Conservation (phyloP, 2,888 invertebrate species). For the Eupithecia exiguata region DNA sequence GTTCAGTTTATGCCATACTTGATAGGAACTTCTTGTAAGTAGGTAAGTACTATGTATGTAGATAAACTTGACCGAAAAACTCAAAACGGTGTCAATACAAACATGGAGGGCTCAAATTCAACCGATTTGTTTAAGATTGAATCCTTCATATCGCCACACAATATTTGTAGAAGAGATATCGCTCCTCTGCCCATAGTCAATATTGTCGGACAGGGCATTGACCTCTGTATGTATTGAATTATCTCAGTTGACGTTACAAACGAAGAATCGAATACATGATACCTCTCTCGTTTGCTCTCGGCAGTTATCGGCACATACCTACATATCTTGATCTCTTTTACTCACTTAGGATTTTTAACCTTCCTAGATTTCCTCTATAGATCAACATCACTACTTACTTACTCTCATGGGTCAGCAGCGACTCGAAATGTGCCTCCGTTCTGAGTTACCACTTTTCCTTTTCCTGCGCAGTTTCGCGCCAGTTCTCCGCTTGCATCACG, state of each 20-base stretch:
- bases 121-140: conserved; percentile 39
- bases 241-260: conserved; percentile 22
- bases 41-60: too few species aligned
- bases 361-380: too few species aligned
- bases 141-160: conserved; percentile 64
- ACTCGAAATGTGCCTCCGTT: too few species aligned
- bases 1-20: neutral
- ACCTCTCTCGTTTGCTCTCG: neutral
- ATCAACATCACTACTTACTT: too few species aligned
- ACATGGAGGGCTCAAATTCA: conserved; percentile 27
- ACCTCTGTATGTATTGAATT: conserved; percentile 62
- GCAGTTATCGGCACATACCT: neutral
- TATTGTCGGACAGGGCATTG: conserved; percentile 72
- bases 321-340: neutral
- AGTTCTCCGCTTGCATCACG: too few species aligned
- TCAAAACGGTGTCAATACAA: conserved; percentile 34
- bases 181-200: conserved; percentile 66
- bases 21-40: too few species aligned
- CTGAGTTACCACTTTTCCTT: too few species aligned
- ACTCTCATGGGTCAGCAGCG: too few species aligned
- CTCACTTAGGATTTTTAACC: neutral
- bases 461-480: too few species aligned
- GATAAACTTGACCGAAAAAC: conserved; percentile 11
- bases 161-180: conserved; percentile 76
- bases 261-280: neutral